Evolutionary conservation across 2,888 invertebrate genomes (phyloP).

Genomic region (Bimastos eiseni): DNA sequence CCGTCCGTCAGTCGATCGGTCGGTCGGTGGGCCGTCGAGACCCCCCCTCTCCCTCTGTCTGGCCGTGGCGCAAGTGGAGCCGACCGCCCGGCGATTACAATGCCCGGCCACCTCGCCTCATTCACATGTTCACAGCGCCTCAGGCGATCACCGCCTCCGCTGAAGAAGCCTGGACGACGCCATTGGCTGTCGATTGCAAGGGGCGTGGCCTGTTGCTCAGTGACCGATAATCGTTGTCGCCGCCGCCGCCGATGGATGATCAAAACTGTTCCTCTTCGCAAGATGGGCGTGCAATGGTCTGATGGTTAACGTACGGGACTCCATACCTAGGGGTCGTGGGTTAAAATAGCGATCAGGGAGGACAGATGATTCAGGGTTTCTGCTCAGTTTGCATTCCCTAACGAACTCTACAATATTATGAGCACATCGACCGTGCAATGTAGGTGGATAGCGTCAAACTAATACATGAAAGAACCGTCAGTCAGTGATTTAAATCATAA

Average conservation of each 20-base stretch:
- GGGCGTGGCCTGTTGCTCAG: not conserved
- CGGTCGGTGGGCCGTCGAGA: too few species aligned
- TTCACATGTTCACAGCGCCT: constrained; percentile 25
- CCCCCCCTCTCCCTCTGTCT: not conserved
- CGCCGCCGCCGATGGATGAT: not conserved
- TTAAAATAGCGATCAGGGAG: too few species aligned
- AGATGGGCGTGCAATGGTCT: not conserved
- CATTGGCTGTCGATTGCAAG: not conserved
- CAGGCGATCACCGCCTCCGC: constrained; percentile 6
- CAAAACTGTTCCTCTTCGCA: not conserved
- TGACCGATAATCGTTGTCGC: not conserved
- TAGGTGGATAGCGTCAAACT: not conserved
- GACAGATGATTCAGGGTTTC: too few species aligned
- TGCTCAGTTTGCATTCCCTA: too few species aligned
- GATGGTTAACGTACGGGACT: too few species aligned
- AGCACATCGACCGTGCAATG: not conserved
- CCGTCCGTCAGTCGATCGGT: not conserved
- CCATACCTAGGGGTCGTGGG: too few species aligned
- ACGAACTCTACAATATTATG: not conserved
- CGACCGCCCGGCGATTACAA: constrained; percentile 21
- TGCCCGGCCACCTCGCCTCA: constrained; percentile 15
- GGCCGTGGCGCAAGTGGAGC: not conserved
- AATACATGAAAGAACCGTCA: too few species aligned
- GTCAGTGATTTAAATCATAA: too few species aligned
- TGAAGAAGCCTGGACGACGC: not conserved